A percentile compares a stretch with the other conserved stretches of the same genome.
These are phyloP conservation scores for Drosophila melanosoma DNA, from an alignment of 2,888 invertebrate genomes.

Conservation along the genomic window DNA sequence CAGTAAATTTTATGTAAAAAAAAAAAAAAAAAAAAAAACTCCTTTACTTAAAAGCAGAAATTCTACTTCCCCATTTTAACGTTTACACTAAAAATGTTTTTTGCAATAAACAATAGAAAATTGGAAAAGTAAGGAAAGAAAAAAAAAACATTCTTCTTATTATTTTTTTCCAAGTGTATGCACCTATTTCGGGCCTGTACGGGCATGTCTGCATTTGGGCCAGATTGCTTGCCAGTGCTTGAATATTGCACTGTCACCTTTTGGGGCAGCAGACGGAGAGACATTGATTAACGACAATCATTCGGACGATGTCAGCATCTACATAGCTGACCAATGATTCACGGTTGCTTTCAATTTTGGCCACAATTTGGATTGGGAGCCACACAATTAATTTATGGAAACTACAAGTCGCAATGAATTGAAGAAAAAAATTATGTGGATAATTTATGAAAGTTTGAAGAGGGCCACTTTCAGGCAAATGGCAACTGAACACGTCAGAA, in stretches of 20 bases:
- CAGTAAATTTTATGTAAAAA: not conserved
- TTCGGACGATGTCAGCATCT: conserved; percentile 25
- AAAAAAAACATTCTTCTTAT: not conserved
- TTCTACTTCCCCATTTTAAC: not conserved
- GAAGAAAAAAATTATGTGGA: not conserved
- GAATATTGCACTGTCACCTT: conserved; percentile 51
- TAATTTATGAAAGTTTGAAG: not conserved
- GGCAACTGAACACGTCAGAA: not conserved
- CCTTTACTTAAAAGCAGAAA: not conserved
- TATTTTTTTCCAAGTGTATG: not conserved
- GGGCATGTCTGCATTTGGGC: conserved; percentile 20
- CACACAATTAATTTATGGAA: not conserved
- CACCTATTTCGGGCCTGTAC: not conserved
- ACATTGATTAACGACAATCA: conserved; percentile 59
- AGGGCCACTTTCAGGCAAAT: not conserved
- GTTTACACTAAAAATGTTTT: not conserved
- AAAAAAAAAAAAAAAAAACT: not conserved
- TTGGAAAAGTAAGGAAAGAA: not conserved
- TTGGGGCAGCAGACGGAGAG: conserved; percentile 16
- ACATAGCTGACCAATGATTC: not conserved
- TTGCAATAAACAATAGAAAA: not conserved
- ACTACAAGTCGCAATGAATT: not conserved
- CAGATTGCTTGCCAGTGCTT: conserved; percentile 27
- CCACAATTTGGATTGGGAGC: not conserved
- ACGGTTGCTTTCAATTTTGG: not conserved